phyloP scores from a whole-genome alignment of 1,140 invertebrate species.

The Cataglyphis hispanica region DNA sequence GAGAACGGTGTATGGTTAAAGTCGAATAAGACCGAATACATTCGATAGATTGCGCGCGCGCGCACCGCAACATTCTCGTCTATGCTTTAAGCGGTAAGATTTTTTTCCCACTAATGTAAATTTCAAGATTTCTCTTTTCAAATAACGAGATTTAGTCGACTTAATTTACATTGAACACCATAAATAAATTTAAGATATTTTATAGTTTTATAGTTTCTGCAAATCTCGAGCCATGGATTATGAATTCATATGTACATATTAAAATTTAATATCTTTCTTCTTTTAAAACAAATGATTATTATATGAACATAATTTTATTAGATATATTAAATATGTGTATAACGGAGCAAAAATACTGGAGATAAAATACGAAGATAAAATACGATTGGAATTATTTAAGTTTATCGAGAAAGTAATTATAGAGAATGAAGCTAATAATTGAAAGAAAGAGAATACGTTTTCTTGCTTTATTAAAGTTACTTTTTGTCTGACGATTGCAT shows the following conservation, averaged over 20 bases:
- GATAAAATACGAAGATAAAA: background rate
- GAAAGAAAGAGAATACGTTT: background rate
- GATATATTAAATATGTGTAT: background rate
- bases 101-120: background rate
- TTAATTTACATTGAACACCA: background rate
- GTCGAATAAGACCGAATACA: background rate
- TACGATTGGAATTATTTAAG: background rate
- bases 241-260: background rate
- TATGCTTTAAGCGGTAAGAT: background rate
- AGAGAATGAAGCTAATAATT: background rate
- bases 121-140: background rate
- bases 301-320: background rate
- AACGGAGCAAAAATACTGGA: background rate
- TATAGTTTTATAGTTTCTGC: background rate
- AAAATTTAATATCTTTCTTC: background rate
- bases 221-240: background rate
- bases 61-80: background rate
- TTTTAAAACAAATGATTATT: constrained; percentile 4
- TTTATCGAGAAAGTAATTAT: background rate
- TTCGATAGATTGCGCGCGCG: background rate
- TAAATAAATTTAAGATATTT: background rate
- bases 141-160: background rate
- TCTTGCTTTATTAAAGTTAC: background rate
- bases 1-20: constrained; percentile 12
- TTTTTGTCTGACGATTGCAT: background rate